Conservation (phyloP, 2,113 vertebrate genomes). For the Chionomys nivalis region DNA sequence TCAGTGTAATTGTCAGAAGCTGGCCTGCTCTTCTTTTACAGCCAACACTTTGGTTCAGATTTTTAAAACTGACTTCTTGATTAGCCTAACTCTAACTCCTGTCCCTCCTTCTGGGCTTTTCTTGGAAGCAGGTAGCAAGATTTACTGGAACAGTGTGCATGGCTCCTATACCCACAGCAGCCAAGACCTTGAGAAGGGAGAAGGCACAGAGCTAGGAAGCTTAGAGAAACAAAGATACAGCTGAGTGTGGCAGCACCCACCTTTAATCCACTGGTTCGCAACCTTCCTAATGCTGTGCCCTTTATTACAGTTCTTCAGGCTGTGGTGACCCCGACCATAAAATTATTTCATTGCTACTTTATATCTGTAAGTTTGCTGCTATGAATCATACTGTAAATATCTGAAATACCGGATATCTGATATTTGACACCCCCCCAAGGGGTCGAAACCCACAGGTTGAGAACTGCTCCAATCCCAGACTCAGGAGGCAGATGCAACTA, state of each 20-base stretch:
- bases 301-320: neutral
- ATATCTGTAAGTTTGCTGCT: neutral
- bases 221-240: neutral
- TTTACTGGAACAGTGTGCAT: constrained; percentile 24
- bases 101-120: neutral
- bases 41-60: neutral
- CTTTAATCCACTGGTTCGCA: neutral
- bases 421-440: neutral
- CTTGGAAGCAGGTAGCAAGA: constrained; percentile 28
- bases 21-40: neutral
- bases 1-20: neutral
- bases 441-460: neutral
- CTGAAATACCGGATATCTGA: neutral
- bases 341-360: neutral
- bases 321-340: neutral
- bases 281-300: neutral
- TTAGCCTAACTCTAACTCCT: neutral
- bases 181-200: constrained; percentile 18
- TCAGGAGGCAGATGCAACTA: neutral
- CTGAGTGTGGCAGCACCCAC: neutral
- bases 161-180: neutral
- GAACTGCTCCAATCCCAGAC: neutral
- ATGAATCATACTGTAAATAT: neutral
- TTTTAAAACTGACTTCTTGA: neutral
- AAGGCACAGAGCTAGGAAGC: neutral